Base-by-base conservation (phyloP, 2,797 vertebrate species). In the Aplochiton taeniatus region DNA sequence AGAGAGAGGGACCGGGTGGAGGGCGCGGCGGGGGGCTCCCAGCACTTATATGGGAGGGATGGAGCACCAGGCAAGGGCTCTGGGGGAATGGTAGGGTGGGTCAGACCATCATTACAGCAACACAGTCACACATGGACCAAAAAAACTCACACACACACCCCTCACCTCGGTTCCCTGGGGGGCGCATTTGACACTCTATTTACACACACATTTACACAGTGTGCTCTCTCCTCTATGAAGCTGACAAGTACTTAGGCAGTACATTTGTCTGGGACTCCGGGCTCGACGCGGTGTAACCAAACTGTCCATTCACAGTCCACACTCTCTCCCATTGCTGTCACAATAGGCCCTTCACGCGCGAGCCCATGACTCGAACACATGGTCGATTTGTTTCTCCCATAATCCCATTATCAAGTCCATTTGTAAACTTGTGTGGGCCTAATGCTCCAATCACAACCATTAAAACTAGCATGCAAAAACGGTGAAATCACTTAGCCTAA, bases 221-320 rank as follows among this genome's bases (percentile, higher is more conserved):
- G 84, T 72, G 84, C 79, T 84, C 83, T 85, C 88, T 85, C 87
- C 85, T 88, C 87, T 85, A 84, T 85, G 76, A 85, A 86, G 83
- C 89, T 92, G 92, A 92, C 89, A 92, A 89, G 83, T 89, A 91
- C 88, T 91, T 91, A 91, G 86, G 88, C 84, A 83, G 72, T 82
- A 85, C 88, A 88, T 93, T 91, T 89, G 85, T 89, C 83, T 67
- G 76, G 87, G 89, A 83, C 84, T 80, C 65, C 68, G 80, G 83
- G 88, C 85, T 79, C 70, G 68, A 77, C 82, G 83, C 78, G 66
- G 70, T 80, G 81, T 69, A 82, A 80, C 84, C 85, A 82, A 82
- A 85, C 83, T 80, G 81, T 84, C 84, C 85, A 80, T 84, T 85
- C 84, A 85, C 76, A 31, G 76, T 69, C 41, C n/a, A 75, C 83